Base-by-base conservation (phyloP, 2,113 vertebrate species). In the Sceloporus tristichus region DNA sequence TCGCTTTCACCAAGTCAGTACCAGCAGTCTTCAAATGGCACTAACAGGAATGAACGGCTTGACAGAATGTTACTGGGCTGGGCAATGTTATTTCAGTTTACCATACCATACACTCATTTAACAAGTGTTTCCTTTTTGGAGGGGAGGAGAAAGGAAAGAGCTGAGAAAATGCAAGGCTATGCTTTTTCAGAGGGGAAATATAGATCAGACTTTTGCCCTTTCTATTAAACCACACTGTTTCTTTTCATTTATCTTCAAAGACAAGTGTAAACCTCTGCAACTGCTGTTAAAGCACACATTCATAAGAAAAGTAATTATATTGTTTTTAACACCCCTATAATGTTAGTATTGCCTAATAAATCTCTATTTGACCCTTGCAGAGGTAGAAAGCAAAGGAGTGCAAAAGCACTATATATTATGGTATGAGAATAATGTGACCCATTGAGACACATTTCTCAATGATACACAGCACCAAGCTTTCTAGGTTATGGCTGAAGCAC, bases 31-130 rank as follows among this genome's bases (percentile, higher is more conserved):
- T 82, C 34, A 5, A 2, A 4, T 86, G 89, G 85, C 85, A 77
- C 68, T 88, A 89, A 89, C 70, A 89, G 42, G 87, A 89, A 89
- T 88, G 85, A 91, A 9, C 56, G 91, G 78, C 56, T 84, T 91
- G 79, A 88, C 81, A 94, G 82, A 88, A 84, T 25, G 48, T 84
- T 84, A 84, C 40, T 86, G 77, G 89, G 29, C 82, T 91, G 87
- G 93, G 91, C 91, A 92, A 84, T 94, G 62, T 87, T 82, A 71
- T 93, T 91, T 70, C 75, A 86, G 66, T 11, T 89, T 92, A 74
- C 70, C 88, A 79, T 92, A 76, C 70, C 88, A 79, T 74, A 54
- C 25, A 66, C 56, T 84, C 75, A 87, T 80, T 89, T 66, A 86
- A 53, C 3, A 89, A 3, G 66, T 2, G 59, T 62, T 23, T 68